Conservation (phyloP, 1,140 invertebrate genomes). For the Rhagoletis zephyria region DNA sequence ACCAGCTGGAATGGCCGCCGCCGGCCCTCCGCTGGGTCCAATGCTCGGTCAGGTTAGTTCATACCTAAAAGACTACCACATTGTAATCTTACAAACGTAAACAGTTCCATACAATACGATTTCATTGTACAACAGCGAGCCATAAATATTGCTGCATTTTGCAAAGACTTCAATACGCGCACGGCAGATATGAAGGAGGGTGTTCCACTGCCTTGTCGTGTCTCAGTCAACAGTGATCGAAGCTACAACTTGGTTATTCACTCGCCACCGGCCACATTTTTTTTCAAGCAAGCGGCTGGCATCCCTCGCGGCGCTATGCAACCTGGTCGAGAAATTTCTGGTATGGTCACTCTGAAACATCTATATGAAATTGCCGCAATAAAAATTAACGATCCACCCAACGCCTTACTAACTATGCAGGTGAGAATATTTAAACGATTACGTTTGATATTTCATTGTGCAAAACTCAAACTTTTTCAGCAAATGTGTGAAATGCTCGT, state of each 20-base stretch:
- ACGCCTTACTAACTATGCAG: conserved; percentile 76
- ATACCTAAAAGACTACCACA: neutral
- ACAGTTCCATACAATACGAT: neutral
- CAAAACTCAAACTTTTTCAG: conserved; percentile 75
- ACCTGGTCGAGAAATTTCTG: conserved; percentile 85
- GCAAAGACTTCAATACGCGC: conserved; percentile 97
- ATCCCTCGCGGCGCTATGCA: conserved; percentile 87
- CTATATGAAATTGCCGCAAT: conserved; percentile 98
- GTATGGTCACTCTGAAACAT: conserved; percentile 95
- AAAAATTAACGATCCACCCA: conserved; percentile 88
- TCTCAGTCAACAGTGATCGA: conserved; percentile 89
- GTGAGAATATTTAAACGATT: conserved; percentile 56
- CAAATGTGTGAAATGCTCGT: conserved; percentile 87
- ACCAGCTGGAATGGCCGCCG: conserved; percentile 87
- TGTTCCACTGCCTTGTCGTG: conserved; percentile 87
- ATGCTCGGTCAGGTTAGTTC: conserved; percentile 88
- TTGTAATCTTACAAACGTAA: neutral
- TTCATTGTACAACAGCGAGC: conserved; percentile 80
- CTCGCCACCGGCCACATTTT: conserved; percentile 89
- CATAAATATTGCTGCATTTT: conserved; percentile 95
- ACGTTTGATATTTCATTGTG: neutral
- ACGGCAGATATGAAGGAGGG: conserved; percentile 95
- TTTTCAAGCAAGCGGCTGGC: conserved; percentile 95
- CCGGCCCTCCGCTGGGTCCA: conserved; percentile 92
- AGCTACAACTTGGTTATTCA: conserved; percentile 88